These are phyloP conservation scores for Rhabdomys dilectus DNA, from an alignment of 2,113 vertebrate species.

Conservation along the genomic window DNA sequence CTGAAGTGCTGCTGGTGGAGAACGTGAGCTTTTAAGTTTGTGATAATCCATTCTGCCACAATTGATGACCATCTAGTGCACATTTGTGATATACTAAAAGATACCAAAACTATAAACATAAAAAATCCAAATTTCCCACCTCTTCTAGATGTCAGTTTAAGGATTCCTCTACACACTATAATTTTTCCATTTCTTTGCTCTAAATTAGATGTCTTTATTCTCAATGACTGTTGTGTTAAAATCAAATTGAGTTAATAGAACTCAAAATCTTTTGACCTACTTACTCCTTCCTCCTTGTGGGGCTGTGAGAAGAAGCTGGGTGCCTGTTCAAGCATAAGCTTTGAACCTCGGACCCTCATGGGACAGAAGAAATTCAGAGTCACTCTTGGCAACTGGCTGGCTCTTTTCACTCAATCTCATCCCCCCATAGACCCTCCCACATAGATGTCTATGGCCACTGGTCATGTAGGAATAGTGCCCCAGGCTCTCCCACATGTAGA, in stretches of 20 bases:
- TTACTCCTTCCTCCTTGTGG: no score
- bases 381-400: no score
- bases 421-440: no score
- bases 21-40: background rate
- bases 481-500: no score
- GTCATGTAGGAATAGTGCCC: no score
- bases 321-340: no score
- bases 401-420: no score
- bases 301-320: no score
- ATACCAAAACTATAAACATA: background rate
- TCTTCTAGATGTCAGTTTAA: background rate
- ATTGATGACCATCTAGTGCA: background rate
- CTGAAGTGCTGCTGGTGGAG: background rate
- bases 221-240: background rate
- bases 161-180: background rate
- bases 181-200: background rate
- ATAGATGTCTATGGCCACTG: no score
- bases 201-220: background rate
- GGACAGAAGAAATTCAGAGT: no score
- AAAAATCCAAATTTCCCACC: background rate
- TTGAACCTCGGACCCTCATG: no score
- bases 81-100: background rate
- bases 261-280: background rate
- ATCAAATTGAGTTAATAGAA: background rate
- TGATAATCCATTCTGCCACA: background rate